Percentiles rank a stretch among this genome's conserved stretches.
Evolutionary conservation across 2,797 vertebrate genomes (phyloP).

Genomic region (Enteromius viviparus): DNA sequence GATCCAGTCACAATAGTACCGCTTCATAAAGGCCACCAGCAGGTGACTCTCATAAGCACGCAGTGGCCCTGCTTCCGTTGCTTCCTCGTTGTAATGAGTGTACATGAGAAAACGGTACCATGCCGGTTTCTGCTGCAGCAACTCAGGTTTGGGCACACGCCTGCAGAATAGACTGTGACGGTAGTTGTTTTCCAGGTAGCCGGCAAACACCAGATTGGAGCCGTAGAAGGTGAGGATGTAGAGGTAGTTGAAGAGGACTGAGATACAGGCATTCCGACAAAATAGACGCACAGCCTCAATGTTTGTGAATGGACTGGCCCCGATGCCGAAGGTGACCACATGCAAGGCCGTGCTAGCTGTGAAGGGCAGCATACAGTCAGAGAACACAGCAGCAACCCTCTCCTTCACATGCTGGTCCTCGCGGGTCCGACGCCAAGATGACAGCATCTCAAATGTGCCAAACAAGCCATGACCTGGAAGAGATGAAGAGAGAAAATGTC

Average conservation of each 20-base stretch:
- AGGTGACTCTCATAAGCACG: conserved; percentile 93
- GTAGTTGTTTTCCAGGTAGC: conserved; percentile 98
- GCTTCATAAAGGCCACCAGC: conserved; percentile 94
- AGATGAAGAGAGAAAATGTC: conserved; percentile 30
- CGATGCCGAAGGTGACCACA: conserved; percentile 95
- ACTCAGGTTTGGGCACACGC: conserved; percentile 90
- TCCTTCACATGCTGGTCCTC: conserved; percentile 99
- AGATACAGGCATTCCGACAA: conserved; percentile 93
- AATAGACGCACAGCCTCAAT: conserved; percentile 98
- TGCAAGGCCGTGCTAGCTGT: conserved; percentile 97
- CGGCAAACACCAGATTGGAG: conserved; percentile 97
- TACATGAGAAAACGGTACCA: conserved; percentile 98
- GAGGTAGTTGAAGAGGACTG: conserved; percentile 95
- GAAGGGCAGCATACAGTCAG: conserved; percentile 96
- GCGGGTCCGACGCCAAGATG: conserved; percentile 94
- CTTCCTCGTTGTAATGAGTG: conserved; percentile 93
- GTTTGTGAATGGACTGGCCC: conserved; percentile 99
- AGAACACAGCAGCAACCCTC: conserved; percentile 93
- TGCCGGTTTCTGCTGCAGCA: conserved; percentile 91
- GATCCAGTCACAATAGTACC: conserved; percentile 99
- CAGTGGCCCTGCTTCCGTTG: conserved; percentile 79
- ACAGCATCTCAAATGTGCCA: conserved; percentile 98
- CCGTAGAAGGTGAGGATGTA: conserved; percentile 98
- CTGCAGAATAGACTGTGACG: conserved; percentile 97
- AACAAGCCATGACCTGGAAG: conserved; percentile 92